phyloP scores from a whole-genome alignment of 2,888 invertebrate species.

The Metalampra italica region DNA sequence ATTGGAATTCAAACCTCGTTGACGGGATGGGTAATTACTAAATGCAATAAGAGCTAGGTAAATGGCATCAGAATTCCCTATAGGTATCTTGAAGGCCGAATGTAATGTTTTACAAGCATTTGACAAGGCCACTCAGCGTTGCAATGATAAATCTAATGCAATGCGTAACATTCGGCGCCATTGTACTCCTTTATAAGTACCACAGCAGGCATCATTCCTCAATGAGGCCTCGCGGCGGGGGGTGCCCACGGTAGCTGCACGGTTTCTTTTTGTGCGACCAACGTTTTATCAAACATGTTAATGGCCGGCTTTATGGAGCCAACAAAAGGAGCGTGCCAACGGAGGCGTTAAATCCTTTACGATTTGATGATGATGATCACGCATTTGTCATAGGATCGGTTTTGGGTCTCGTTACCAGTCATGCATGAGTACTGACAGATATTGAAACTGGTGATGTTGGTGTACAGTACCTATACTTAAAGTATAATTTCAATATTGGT shows the following conservation, averaged over 20 bases:
- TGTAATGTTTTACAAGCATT: too few species aligned
- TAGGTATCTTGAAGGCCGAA: constrained; percentile 10
- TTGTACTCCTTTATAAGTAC: constrained; percentile 47
- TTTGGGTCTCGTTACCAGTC: constrained; percentile 36
- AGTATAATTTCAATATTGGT: neutral
- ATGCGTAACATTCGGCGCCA: constrained; percentile 41
- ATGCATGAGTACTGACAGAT: constrained; percentile 37
- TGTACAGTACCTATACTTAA: too few species aligned
- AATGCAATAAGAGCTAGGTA: too few species aligned
- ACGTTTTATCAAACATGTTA: constrained; percentile 77
- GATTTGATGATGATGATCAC: constrained; percentile 71
- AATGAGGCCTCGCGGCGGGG: constrained; percentile 65
- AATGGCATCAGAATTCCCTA: constrained; percentile 1
- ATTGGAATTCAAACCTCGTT: too few species aligned
- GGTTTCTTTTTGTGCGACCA: constrained; percentile 71
- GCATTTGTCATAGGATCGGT: constrained; percentile 67
- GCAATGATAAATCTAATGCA: constrained; percentile 46
- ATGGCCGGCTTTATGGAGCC: constrained; percentile 73
- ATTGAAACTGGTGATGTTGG: constrained; percentile 9
- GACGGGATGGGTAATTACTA: too few species aligned
- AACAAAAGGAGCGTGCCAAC: constrained; percentile 77
- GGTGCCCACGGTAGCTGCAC: constrained; percentile 62
- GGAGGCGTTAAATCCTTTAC: constrained; percentile 79
- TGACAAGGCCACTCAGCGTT: constrained; percentile 41
- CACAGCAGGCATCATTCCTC: constrained; percentile 63